Conservation (phyloP, 2,888 invertebrate species). For the Cryptocheilus praepositus region DNA sequence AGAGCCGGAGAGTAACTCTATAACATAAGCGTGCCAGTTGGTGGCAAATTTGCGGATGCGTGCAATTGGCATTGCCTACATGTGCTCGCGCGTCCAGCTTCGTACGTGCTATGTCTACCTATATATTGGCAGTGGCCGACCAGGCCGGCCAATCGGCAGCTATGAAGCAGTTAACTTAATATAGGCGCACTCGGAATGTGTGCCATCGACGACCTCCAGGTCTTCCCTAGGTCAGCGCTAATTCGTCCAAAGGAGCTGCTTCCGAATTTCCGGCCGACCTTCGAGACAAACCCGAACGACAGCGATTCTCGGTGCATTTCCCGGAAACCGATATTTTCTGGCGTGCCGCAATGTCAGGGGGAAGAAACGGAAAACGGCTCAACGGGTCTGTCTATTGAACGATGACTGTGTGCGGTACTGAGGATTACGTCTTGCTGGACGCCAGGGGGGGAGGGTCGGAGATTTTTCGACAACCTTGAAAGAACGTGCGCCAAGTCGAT, state of each 20-base stretch:
- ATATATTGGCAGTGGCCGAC: slow-evolving; percentile 37
- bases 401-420: no score
- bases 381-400: no score
- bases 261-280: slow-evolving; percentile 56
- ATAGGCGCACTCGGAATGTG: slow-evolving; percentile 66
- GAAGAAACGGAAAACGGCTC: no score
- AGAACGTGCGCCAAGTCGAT: no score
- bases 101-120: slow-evolving; percentile 39
- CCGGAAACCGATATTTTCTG: no score
- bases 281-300: slow-evolving; percentile 27
- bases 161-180: slow-evolving; percentile 70
- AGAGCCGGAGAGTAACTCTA: slow-evolving; percentile 61
- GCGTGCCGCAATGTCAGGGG: no score
- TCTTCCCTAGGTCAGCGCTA: slow-evolving; percentile 72
- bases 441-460: no score
- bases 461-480: no score
- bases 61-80: slow-evolving; percentile 70
- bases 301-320: no score
- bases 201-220: slow-evolving; percentile 70
- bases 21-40: slow-evolving; percentile 72
- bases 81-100: slow-evolving; percentile 45
- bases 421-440: no score
- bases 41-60: slow-evolving; percentile 74
- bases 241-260: slow-evolving; percentile 54
- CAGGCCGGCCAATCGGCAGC: slow-evolving; percentile 63